Percentiles rank a stretch among this genome's conserved stretches.
phyloP scores from a whole-genome alignment of 2,888 invertebrate genomes.

The Acrobasis repandana region DNA sequence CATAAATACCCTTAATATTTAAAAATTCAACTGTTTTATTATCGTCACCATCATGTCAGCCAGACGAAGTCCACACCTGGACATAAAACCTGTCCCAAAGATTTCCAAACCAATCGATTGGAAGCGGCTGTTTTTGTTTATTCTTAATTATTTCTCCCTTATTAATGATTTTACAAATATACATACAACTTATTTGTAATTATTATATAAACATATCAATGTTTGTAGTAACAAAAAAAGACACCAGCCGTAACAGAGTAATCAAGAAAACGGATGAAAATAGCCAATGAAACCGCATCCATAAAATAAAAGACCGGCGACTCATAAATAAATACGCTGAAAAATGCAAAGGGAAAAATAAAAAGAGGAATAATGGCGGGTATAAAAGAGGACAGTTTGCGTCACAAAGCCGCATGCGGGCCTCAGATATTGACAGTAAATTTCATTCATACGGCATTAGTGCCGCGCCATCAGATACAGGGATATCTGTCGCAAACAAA shows the following conservation, averaged over 20 bases:
- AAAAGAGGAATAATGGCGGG: conserved; percentile 69
- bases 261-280: conserved; percentile 36
- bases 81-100: too few relatives aligned
- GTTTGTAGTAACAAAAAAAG: background rate
- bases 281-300: conserved; percentile 43
- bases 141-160: too few relatives aligned
- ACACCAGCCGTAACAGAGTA: background rate
- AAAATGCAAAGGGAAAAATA: conserved; percentile 68
- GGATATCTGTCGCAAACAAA: conserved; percentile 60
- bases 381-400: conserved; percentile 79
- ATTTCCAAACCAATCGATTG: too few relatives aligned
- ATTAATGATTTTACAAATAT: background rate
- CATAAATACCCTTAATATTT: too few relatives aligned
- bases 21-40: too few relatives aligned
- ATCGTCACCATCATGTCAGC: too few relatives aligned
- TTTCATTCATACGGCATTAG: conserved; percentile 83
- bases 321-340: conserved; percentile 63
- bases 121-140: too few relatives aligned
- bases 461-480: conserved; percentile 81
- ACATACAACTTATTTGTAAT: too few relatives aligned
- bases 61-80: too few relatives aligned
- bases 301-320: conserved; percentile 50
- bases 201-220: too few relatives aligned
- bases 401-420: conserved; percentile 82
- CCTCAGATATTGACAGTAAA: conserved; percentile 83